These are phyloP conservation scores for Mythimna albipuncta DNA, from an alignment of 2,888 invertebrate genomes.

Conservation along the genomic window DNA sequence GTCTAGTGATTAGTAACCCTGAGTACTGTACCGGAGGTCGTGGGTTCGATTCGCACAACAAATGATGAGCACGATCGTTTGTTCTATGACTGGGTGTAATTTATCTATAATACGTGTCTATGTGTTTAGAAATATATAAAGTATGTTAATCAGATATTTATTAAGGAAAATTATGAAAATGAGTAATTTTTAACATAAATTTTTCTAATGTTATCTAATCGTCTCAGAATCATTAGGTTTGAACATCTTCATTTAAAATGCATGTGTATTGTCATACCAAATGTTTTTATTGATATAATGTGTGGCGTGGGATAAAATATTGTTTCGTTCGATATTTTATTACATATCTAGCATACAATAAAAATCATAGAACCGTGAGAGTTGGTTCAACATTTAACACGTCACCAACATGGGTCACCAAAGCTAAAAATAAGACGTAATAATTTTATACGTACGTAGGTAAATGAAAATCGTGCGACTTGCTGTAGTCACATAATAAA, in stretches of 20 bases:
- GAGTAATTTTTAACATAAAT: background rate
- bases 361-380: conserved; percentile 1
- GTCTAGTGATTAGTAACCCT: too few relatives aligned
- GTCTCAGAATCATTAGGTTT: background rate
- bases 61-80: too few relatives aligned
- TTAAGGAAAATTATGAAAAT: too few relatives aligned
- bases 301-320: background rate
- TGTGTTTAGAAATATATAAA: too few relatives aligned
- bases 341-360: background rate
- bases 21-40: too few relatives aligned
- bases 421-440: background rate
- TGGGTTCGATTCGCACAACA: too few relatives aligned
- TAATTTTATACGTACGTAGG: background rate
- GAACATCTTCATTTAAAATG: background rate
- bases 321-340: background rate
- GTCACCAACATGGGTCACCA: background rate
- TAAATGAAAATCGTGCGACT: conserved; percentile 15
- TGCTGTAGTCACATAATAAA: conserved; percentile 8
- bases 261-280: too few relatives aligned
- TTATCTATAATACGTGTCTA: too few relatives aligned
- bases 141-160: too few relatives aligned
- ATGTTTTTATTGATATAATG: too few relatives aligned
- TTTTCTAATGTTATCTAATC: background rate
- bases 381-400: background rate
- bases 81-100: too few relatives aligned